phyloP scores from a whole-genome alignment of 2,888 invertebrate species.

The Tortrix viridana region DNA sequence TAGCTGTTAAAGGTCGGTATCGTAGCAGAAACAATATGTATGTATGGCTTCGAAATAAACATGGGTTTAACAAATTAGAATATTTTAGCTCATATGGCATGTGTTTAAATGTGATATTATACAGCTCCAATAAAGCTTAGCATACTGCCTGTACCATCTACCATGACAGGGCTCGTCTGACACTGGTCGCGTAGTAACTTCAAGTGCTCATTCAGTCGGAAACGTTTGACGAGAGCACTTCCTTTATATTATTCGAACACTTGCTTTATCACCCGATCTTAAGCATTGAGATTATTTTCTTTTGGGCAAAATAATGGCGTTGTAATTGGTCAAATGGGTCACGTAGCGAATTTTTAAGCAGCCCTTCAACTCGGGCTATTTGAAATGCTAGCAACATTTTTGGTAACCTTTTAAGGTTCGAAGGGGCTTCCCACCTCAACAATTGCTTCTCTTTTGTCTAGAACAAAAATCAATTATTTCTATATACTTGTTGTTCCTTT shows the following conservation, averaged over 20 bases:
- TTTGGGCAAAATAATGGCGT: slow-evolving; percentile 10
- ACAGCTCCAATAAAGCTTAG: background rate
- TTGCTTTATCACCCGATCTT: slow-evolving; percentile 46
- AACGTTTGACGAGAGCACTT: slow-evolving; percentile 62
- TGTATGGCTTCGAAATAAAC: too few relatives aligned
- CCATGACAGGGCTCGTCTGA: slow-evolving; percentile 44
- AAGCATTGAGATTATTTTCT: slow-evolving; percentile 17
- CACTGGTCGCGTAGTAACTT: slow-evolving; percentile 56
- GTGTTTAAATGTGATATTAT: too few relatives aligned
- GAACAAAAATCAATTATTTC: too few relatives aligned
- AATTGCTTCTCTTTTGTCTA: too few relatives aligned
- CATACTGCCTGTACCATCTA: slow-evolving; percentile 12
- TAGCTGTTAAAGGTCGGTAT: too few relatives aligned
- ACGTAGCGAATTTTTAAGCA: background rate
- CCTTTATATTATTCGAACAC: slow-evolving; percentile 61
- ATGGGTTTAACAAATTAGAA: too few relatives aligned
- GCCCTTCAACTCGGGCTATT: background rate
- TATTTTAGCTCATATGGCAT: too few relatives aligned
- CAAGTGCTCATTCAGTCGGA: slow-evolving; percentile 58
- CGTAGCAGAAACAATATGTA: too few relatives aligned
- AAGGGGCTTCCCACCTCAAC: too few relatives aligned
- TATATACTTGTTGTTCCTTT: too few relatives aligned
- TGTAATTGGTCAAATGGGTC: slow-evolving; percentile 13
- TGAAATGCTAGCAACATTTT: too few relatives aligned
- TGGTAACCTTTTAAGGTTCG: too few relatives aligned